Evolutionary conservation across 1,140 invertebrate species (phyloP), one percentile per base, ranked within the genome.

Genomic region (Andricus grossulariae): DNA sequence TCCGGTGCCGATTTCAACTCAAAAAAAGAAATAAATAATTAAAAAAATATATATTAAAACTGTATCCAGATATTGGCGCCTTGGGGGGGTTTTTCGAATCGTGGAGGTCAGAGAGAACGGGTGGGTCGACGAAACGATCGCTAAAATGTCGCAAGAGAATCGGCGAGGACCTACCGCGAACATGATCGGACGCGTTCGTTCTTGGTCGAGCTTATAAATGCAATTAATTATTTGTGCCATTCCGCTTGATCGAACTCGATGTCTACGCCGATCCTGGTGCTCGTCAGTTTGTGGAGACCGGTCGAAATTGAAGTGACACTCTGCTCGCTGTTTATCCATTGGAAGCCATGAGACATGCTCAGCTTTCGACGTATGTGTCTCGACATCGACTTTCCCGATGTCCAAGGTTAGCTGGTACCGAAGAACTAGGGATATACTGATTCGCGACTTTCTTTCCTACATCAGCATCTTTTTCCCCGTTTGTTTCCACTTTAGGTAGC

Each of bases 221-320:
- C 79, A 85, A 85, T 85, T 84, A 83, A 84, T 85, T 82, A 87
- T 84, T 81, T 78, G 83, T 84, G 84, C 77, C 83, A 79, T 87
- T 87, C 84, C 83, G 79, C 82, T 77, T 81, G 85, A 89, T 80
- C 84, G 82, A 74, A 78, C 83, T 77, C 73, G 81, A 50, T 75
- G 79, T 79, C 75, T 74, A 80, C 78, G 72, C 75, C 80, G 78
- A 83, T 78, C 73, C 82, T 75, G 79, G 80, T 83, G 82, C 76
- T 83, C 82, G 72, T 78, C 72, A 78, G 19, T 32, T 45, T n/a
- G 77, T 54, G 39, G 60, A 45, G 57, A 84, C 82, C 71, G 50
- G 78, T 76, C 76, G 82, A 86, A 88, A 88, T 85, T 82, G 81
- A 82, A 85, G 70, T 84, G 85, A 89, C 88, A 85, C 82, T 77